Evolutionary conservation across 2,797 vertebrate genomes (phyloP), one percentile per base, ranked within the genome.

Genomic region (Nannoperca australis): DNA sequence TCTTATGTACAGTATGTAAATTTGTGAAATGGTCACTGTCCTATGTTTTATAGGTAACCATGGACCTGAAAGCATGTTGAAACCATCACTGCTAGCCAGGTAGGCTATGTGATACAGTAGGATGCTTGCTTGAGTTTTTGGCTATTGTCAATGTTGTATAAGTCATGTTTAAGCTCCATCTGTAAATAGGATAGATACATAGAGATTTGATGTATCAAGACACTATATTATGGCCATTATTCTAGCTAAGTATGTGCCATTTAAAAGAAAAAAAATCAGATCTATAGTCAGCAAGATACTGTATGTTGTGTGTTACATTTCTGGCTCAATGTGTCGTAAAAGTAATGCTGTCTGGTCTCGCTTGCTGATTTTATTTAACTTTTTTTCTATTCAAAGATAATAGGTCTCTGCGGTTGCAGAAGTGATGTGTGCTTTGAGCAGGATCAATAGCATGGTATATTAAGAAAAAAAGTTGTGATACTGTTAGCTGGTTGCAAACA

Each of bases 151-250:
- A 93, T 93, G 93, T 94, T 93, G 91, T 93, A 94, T 85, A 93
- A 94, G 91, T 94, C 94, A 94, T 94, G 91, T 92, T 93, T 89
- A 93, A 93, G 90, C 91, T 93, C 92, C 93, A 94, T 95, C 89
- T 95, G 95, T 95, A 95, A 91, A 95, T 95, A 95, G 86, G 78
- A 92, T 94, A 95, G 92, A 92, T 93, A 93, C 93, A 94, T 94
- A 95, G 93, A 95, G 89, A 92, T 90, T 85, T 88, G 91, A 94
- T 93, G 93, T 94, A 94, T 94, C 90, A 89, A 94, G 93, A 95
- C 92, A 93, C 93, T 94, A 94, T 95, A 95, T 94, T 94, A 93
- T 91, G 93, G 91, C 93, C 93, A 94, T 94, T 91, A 93, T 91
- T 93, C 93, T 95, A 95, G 93, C 88, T 93, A 94, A 94, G 90